These are phyloP conservation scores for Acleris sparsana DNA, from an alignment of 2,888 invertebrate species.

Conservation along the genomic window DNA sequence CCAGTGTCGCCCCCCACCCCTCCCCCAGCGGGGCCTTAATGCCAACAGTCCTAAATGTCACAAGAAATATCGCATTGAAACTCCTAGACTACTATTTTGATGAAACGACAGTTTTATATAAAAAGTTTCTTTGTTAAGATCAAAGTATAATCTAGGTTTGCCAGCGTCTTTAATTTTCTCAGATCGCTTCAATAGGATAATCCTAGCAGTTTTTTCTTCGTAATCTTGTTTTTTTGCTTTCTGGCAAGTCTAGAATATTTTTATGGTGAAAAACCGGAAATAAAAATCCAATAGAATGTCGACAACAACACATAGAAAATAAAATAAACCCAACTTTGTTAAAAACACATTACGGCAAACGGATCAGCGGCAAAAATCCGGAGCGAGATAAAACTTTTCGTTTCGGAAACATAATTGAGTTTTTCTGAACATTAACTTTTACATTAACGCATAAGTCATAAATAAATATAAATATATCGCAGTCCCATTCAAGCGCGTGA, in stretches of 20 bases:
- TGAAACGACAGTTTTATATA: neutral
- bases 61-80: neutral
- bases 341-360: constrained; percentile 30
- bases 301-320: constrained; percentile 8
- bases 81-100: neutral
- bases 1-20: neutral
- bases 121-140: neutral
- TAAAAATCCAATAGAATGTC: too few species aligned
- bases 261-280: too few species aligned
- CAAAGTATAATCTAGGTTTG: too few species aligned
- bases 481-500: constrained; percentile 22
- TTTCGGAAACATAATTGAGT: constrained; percentile 32
- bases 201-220: neutral
- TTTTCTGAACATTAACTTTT: constrained; percentile 37
- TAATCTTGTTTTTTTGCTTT: neutral
- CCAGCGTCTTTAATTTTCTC: too few species aligned
- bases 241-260: neutral
- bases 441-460: constrained; percentile 35
- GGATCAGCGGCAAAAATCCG: constrained; percentile 24
- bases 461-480: constrained; percentile 35
- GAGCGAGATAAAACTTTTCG: constrained; percentile 33
- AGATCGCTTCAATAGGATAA: too few species aligned
- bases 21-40: neutral
- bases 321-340: constrained; percentile 20
- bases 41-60: neutral